Evolutionary conservation across 2,888 invertebrate species (phyloP).

Genomic region (Drosophila nr. perissopoda): DNA sequence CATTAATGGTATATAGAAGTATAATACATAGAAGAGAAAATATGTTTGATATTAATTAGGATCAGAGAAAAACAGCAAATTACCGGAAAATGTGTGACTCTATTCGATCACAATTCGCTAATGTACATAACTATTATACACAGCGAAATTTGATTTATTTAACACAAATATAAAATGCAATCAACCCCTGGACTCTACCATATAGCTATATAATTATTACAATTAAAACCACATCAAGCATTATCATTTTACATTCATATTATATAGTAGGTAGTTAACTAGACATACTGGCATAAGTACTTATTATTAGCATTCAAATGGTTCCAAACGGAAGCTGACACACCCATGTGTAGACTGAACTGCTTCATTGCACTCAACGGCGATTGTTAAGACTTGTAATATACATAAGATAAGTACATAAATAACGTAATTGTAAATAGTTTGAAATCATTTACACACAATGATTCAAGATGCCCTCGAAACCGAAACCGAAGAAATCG

Average conservation of each 20-base stretch:
- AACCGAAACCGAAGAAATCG: slow-evolving; percentile 15
- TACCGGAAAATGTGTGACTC: slow-evolving; percentile 3
- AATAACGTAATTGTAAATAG: slow-evolving; percentile 5
- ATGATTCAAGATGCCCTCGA: slow-evolving; percentile 14
- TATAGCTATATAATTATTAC: background rate
- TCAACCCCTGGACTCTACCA: slow-evolving; percentile 12
- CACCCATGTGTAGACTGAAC: background rate
- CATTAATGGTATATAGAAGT: background rate
- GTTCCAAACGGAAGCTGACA: background rate
- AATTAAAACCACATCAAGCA: slow-evolving; percentile 7
- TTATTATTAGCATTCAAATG: slow-evolving; percentile 1
- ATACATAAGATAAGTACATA: slow-evolving; percentile 22
- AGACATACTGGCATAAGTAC: slow-evolving; percentile 31
- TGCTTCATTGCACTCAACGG: slow-evolving; percentile 37
- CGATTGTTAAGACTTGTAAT: slow-evolving; percentile 5
- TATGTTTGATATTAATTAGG: background rate
- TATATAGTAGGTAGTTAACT: slow-evolving; percentile 9
- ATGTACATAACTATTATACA: background rate
- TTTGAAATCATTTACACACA: slow-evolving; percentile 1
- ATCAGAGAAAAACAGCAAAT: background rate
- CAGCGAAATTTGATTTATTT: background rate
- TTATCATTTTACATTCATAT: background rate
- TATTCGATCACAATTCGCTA: slow-evolving; percentile 3
- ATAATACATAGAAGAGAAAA: background rate
- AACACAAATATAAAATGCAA: slow-evolving; percentile 8